Base-by-base conservation (phyloP, 2,888 invertebrate genomes). In the Troilus luridus region DNA sequence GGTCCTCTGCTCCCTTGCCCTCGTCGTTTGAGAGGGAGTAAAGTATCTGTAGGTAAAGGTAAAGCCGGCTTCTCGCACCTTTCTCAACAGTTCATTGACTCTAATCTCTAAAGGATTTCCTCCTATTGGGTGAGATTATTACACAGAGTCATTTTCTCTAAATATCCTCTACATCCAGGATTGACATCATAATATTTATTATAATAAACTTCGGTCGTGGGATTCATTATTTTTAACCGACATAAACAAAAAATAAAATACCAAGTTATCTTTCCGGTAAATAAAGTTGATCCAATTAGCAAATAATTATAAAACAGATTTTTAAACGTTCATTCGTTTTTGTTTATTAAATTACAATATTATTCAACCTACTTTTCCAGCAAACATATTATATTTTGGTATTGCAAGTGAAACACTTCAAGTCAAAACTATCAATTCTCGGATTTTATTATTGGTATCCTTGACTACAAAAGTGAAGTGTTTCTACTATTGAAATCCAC, bases 41-140 rank as follows among this genome's bases (percentile, higher is more conserved):
- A 58, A 85, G 56, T 85, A 85, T 85, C 54, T 85, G 56, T 85
- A n/a, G 54, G 85, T 58, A 85, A 85, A 85, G 85, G 85, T 85
- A 85, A 85, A 85, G 85, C 56, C 56, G 67, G n/a, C 85, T 85
- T n/a, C n/a, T 85, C 85, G 72, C 27, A 77, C 72, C n/a, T n/a
- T 85, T 85, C 56, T n/a, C 27, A 85, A 85, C 85, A 85, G 85
- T 85, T 85, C 85, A 85, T 85, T 58, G 54, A 54, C 56, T 85
- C 85, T 85, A 54, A 56, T 21, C 85, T 85, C 85, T 85, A 85
- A 85, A 85, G 85, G 85, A 85, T 56, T 77, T 21, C 7, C 27
- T 3, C 5, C 17, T 77, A 27, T 77, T 77, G 72, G 19, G 72
- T 17, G 19, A 77, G 17, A 77, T 77, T 77, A 77, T 77, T 77